Conservation (phyloP, 2,113 vertebrate genomes). For the Riparia riparia region DNA sequence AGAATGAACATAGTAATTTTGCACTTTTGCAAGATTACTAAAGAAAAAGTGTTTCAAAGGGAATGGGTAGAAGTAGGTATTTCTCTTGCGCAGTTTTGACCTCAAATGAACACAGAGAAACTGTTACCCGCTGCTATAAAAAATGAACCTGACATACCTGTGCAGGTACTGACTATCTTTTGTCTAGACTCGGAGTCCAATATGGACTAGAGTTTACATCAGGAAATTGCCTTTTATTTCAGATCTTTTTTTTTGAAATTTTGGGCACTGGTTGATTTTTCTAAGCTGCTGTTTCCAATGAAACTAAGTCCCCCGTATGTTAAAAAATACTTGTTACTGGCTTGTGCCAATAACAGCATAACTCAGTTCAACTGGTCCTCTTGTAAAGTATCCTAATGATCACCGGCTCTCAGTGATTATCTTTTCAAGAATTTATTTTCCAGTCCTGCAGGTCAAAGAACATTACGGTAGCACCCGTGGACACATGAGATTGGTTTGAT, state of each 20-base stretch:
- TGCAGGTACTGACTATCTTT: background rate
- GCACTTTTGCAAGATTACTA: background rate
- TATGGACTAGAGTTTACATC: background rate
- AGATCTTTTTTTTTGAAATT: background rate
- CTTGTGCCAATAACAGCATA: background rate
- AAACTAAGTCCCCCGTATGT: accelerated
- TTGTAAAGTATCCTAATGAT: background rate
- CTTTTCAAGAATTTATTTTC: background rate
- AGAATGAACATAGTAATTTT: constrained; percentile 43
- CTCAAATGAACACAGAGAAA: background rate
- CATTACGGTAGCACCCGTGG: background rate
- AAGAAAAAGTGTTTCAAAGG: background rate
- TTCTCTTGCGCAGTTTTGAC: background rate
- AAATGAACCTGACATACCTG: background rate
- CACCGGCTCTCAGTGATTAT: background rate
- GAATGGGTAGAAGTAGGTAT: background rate
- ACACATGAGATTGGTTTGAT: background rate
- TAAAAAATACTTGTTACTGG: background rate
- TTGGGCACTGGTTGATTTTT: background rate
- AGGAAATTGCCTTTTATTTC: background rate
- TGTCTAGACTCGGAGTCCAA: background rate
- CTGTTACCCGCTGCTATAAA: background rate
- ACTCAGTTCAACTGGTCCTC: background rate
- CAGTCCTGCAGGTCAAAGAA: background rate
- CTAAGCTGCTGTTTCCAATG: background rate